Evolutionary conservation across 2,888 invertebrate species (phyloP).

Genomic region (Volucella bombylans): DNA sequence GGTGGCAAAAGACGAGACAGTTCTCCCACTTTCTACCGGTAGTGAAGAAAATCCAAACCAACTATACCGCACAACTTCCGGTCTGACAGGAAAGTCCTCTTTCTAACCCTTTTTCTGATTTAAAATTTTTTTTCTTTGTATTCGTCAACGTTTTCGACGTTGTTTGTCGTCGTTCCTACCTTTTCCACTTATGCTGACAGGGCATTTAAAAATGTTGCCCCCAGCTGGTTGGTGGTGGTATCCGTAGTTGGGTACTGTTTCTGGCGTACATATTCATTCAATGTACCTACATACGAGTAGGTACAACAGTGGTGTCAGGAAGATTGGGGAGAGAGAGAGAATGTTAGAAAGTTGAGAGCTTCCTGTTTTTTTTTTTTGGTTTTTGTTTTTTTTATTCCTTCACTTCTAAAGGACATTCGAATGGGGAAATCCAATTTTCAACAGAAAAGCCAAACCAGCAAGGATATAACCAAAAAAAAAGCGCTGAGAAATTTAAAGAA

Average conservation of each 20-base stretch:
- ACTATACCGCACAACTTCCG: slow-evolving; percentile 31
- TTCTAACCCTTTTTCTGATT: slow-evolving; percentile 58
- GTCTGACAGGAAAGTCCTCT: slow-evolving; percentile 73
- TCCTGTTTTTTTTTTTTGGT: slow-evolving; percentile 4
- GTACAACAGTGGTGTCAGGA: not conserved
- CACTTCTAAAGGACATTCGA: slow-evolving; percentile 56
- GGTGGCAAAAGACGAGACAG: slow-evolving; percentile 60
- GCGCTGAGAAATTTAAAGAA: slow-evolving; percentile 26
- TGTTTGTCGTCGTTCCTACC: slow-evolving; percentile 50
- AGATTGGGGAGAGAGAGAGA: not conserved
- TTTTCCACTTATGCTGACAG: slow-evolving; percentile 70
- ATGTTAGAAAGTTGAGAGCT: slow-evolving; percentile 56
- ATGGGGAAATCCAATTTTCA: slow-evolving; percentile 71
- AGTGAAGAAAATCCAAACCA: slow-evolving; percentile 50
- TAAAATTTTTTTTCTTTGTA: slow-evolving; percentile 6
- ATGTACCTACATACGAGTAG: slow-evolving; percentile 13
- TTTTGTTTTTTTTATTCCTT: slow-evolving; percentile 10
- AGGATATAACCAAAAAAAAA: slow-evolving; percentile 52
- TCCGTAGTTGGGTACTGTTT: not conserved
- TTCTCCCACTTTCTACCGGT: slow-evolving; percentile 22
- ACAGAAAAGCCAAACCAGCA: slow-evolving; percentile 55
- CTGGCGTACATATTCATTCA: slow-evolving; percentile 2
- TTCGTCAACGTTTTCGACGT: slow-evolving; percentile 31
- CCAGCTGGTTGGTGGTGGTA: no score
- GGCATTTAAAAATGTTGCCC: slow-evolving; percentile 64